phyloP scores from a whole-genome alignment of 2,113 vertebrate genomes.

The Spea multiplicata region DNA sequence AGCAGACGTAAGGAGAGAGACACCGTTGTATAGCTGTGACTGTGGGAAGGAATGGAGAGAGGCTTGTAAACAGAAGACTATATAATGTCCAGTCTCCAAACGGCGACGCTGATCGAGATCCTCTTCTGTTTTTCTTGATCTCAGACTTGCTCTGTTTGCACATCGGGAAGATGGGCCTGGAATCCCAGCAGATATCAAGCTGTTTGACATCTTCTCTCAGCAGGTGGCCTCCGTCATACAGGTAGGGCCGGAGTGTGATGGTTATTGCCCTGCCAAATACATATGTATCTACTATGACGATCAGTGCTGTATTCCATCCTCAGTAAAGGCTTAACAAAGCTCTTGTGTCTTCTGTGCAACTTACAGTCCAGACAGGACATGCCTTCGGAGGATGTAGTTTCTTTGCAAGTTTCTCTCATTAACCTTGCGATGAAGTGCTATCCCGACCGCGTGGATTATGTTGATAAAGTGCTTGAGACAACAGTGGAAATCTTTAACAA shows the following conservation, averaged over 20 bases:
- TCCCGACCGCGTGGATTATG: slow-evolving; percentile 96
- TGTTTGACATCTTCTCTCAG: slow-evolving; percentile 98
- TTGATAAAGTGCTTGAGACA: slow-evolving; percentile 96
- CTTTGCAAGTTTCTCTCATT: slow-evolving; percentile 96
- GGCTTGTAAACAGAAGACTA: too few relatives aligned
- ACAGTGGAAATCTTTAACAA: slow-evolving; percentile 98
- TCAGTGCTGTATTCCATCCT: too few relatives aligned
- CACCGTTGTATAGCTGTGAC: too few relatives aligned
- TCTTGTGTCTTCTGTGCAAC: too few relatives aligned
- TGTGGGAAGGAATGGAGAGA: too few relatives aligned
- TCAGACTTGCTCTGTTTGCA: slow-evolving; percentile 91
- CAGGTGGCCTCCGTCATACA: slow-evolving; percentile 98
- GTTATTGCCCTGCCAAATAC: too few relatives aligned
- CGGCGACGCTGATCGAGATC: too few relatives aligned
- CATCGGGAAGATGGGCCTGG: slow-evolving; percentile 97
- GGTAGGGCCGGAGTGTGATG: slow-evolving; percentile 59
- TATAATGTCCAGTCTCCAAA: too few relatives aligned
- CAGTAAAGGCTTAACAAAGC: too few relatives aligned
- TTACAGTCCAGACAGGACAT: slow-evolving; percentile 95
- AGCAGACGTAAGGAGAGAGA: too few relatives aligned
- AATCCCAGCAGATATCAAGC: slow-evolving; percentile 94
- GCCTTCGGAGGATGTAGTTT: slow-evolving; percentile 97
- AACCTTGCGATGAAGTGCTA: slow-evolving; percentile 98
- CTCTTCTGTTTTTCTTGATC: slow-evolving; percentile 19
- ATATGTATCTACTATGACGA: too few relatives aligned